Evolutionary conservation across 2,888 invertebrate genomes (phyloP), one percentile per base, ranked within the genome.

Genomic region (Sericinus montela): DNA sequence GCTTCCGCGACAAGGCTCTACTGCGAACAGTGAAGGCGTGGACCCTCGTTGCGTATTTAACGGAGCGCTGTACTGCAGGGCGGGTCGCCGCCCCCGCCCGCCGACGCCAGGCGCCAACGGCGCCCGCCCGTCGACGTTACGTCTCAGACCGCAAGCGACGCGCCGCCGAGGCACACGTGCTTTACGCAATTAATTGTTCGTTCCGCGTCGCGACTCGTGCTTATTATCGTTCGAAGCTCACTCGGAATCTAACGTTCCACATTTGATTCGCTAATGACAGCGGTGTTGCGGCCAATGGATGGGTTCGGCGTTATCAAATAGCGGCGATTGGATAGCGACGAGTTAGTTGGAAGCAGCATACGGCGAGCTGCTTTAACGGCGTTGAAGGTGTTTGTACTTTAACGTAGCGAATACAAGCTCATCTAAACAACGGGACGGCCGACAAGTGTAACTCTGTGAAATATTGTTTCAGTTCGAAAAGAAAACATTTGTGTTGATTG

Each of bases 1-100:
- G 68, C 62, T 68, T 63, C 67, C 66, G 48, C 36, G 28, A 36
- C 36, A 36, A 41, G 47, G 41, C 35, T 36, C 36, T 35, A 16
- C 42, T 16, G 30, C 30, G 36, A 39, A 51, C 42, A 42, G 45
- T 40, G 19, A 19, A 19, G 45, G 42, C 47, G 54, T 55, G 50
- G 45, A 25, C 16, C 25, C 16, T 10, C 29, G 38, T 45, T 35
- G 41, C 51, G 37, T 30, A 30, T 30, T 30, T 30, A 30, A 29
- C 3, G 38, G 6, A 29, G 8, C 38, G 43, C 8, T 13, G 13
- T 8, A 5, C 1, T 15, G 32, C 37, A 29, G 37, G 51, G 54
- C 56, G 51, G 42, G 38, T 30, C 42, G 39, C 35, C 45, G 50
- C 54, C 43, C 48, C 54, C 43, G 52, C 50, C 54, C 52, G 53